phyloP scores from a whole-genome alignment of 2,113 vertebrate genomes.

The Theristicus caerulescens region DNA sequence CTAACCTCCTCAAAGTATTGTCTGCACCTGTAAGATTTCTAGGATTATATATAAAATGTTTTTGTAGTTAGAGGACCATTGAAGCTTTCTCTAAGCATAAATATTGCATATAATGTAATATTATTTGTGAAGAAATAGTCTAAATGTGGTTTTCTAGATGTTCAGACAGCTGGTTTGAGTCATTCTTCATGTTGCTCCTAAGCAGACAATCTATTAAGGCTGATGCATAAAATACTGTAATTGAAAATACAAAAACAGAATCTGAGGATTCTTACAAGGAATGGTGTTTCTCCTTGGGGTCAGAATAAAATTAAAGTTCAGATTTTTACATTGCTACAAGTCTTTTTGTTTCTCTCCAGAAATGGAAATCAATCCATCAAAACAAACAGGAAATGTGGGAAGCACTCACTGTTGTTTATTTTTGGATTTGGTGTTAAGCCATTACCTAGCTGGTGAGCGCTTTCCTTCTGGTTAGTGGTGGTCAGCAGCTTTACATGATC shows the following conservation, averaged over 20 bases:
- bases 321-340: neutral
- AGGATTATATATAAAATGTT: neutral
- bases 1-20: neutral
- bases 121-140: neutral
- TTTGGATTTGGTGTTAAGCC: neutral
- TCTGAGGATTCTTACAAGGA: neutral
- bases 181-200: neutral
- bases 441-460: neutral
- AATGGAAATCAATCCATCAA: neutral
- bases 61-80: neutral
- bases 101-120: neutral
- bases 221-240: neutral
- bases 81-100: neutral
- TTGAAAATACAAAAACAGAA: neutral
- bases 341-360: neutral
- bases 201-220: neutral
- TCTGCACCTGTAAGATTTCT: neutral
- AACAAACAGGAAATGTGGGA: neutral
- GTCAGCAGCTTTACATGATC: neutral
- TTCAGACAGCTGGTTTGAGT: neutral
- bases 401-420: neutral
- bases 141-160: neutral
- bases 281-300: neutral
- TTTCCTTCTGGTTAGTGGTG: neutral
- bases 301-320: neutral